phyloP scores from a whole-genome alignment of 1,140 invertebrate species.

The Leptinotarsa lineolata region DNA sequence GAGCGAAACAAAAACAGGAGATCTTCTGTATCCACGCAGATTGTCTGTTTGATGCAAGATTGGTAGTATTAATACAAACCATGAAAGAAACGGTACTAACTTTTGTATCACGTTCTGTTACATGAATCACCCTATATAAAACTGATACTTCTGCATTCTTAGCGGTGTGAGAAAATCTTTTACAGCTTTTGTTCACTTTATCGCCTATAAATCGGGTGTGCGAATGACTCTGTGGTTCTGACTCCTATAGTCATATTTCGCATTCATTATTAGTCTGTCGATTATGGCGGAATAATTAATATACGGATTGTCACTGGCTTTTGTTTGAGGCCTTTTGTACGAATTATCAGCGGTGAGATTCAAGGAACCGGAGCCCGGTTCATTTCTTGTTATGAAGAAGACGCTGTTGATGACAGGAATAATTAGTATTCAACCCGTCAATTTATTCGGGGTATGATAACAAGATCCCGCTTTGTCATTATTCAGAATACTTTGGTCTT shows the following conservation, averaged over 20 bases:
- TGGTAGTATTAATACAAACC: too few relatives aligned
- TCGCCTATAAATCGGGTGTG: not conserved
- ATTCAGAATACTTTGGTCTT: too few relatives aligned
- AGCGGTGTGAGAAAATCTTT: not conserved
- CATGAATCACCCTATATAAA: not conserved
- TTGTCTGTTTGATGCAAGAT: too few relatives aligned
- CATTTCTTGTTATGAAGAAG: not conserved
- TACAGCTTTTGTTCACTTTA: not conserved
- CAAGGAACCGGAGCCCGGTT: not conserved
- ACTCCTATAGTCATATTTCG: constrained; percentile 2
- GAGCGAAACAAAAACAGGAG: too few relatives aligned
- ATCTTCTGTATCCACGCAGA: too few relatives aligned
- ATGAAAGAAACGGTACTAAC: too few relatives aligned
- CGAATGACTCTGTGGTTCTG: not conserved
- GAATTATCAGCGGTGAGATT: not conserved
- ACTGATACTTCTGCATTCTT: not conserved
- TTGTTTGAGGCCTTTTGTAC: constrained; percentile 1
- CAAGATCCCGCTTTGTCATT: too few relatives aligned
- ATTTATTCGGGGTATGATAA: too few relatives aligned
- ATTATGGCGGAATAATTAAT: not conserved
- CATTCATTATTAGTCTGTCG: not conserved
- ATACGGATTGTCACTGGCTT: not conserved
- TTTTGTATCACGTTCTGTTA: too few relatives aligned
- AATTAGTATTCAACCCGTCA: too few relatives aligned
- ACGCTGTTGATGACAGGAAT: too few relatives aligned